These are phyloP conservation scores for Colostygia pectinataria DNA, from an alignment of 2,888 invertebrate genomes.

Conservation along the genomic window DNA sequence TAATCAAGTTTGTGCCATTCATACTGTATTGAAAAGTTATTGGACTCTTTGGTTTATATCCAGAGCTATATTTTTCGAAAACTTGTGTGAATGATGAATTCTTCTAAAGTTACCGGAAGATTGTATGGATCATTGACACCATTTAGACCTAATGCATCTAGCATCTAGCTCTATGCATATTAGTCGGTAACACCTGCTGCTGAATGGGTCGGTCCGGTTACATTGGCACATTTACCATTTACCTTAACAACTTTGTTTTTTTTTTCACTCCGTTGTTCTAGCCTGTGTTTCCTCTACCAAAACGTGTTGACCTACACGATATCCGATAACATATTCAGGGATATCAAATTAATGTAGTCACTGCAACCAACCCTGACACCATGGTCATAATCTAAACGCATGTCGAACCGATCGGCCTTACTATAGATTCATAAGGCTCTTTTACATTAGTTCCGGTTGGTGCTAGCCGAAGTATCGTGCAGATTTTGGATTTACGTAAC, in stretches of 20 bases:
- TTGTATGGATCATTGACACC: not conserved
- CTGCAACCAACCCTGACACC: constrained; percentile 57
- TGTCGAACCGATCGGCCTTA: constrained; percentile 52
- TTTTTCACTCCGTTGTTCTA: constrained; percentile 4
- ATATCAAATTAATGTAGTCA: constrained; percentile 50
- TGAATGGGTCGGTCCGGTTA: no score
- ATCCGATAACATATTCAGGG: constrained; percentile 48
- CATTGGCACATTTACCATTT: no score
- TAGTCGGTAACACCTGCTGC: no score
- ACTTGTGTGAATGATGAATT: no score
- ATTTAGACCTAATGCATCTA: no score
- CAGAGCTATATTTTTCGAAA: no score
- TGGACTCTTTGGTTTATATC: no score
- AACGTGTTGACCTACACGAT: constrained; percentile 41
- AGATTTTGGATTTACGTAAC: constrained; percentile 28
- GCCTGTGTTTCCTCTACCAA: constrained; percentile 25
- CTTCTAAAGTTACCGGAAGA: no score
- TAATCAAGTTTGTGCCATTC: no score
- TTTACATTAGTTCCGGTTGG: constrained; percentile 61
- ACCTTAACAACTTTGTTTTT: not conserved
- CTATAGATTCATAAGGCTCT: constrained; percentile 50
- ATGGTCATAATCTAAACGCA: constrained; percentile 53
- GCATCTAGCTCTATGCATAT: no score
- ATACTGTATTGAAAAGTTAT: no score
- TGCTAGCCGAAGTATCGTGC: constrained; percentile 21